Evolutionary conservation across 1,140 invertebrate species (phyloP), one percentile per base, ranked within the genome.

Genomic region (Orchestia grillus): DNA sequence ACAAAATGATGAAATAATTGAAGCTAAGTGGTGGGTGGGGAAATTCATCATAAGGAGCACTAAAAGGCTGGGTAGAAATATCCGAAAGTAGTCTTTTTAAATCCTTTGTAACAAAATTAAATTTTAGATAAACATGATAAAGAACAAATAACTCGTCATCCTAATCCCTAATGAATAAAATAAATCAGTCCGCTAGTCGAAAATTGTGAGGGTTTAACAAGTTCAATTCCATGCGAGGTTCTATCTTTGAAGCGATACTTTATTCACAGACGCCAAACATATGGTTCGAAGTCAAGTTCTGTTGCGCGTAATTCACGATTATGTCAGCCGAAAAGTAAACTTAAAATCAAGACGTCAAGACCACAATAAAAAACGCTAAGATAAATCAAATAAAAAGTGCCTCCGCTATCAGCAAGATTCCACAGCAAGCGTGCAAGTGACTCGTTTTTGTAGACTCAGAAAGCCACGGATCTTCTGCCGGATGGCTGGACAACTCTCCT

Each of bases 401-500:
- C 6, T 42, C 44, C 19, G 15, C 11, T 91, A 91, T 41, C 36
- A 8, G 88, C 88, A 91, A 42, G 41, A 88, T 11, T 11, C 41
- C 87, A 88, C 8, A 88, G 44, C 88, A 91, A 91, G 44, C 88
- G 44, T 15, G 41, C 41, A 91, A 91, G 44, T 91, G 88, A 91
- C 41, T 44, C 41, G 88, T 91, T 91, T 91, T 91, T 91, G 88
- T 91, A 36, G 88, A 23, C 88, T 43, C 88, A 91, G 88, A 91
- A 44, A 42, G 88, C 88, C 44, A 43, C 88, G 44, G 88, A 91
- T 91, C 88, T 91, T 91, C 88, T 91, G 88, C 88, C 88, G 88
- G 88, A 91, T 77, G 62, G 62, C 28, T 91, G 88, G 88, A 44
- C 88, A 44, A 91, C 88, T 91, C 88, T 91, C 88, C 88, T 91